Percentiles rank a stretch among this genome's conserved stretches.
Conservation (phyloP, 2,888 invertebrate genomes). For the Chironomus tentans region DNA sequence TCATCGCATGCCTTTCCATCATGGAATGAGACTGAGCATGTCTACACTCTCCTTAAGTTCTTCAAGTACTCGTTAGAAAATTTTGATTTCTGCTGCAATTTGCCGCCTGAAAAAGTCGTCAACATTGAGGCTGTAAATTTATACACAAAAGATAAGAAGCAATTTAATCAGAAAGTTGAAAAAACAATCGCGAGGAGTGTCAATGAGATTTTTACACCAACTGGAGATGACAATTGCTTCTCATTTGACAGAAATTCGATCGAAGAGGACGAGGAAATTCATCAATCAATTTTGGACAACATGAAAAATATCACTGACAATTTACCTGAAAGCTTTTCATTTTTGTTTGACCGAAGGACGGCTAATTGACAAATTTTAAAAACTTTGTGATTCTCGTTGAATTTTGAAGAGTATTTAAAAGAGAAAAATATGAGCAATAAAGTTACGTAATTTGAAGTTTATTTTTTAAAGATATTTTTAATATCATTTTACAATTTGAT, state of each 20-base stretch:
- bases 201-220: not conserved
- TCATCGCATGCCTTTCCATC: constrained; percentile 19
- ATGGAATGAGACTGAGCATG: constrained; percentile 15
- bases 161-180: constrained; percentile 34
- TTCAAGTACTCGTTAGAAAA: constrained; percentile 12
- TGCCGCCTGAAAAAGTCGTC: not conserved
- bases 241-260: not conserved
- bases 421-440: too few relatives aligned
- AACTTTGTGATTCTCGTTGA: too few relatives aligned
- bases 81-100: constrained; percentile 9
- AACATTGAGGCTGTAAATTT: constrained; percentile 28
- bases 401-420: too few relatives aligned
- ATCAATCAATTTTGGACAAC: constrained; percentile 7
- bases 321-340: constrained; percentile 8
- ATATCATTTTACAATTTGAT: too few relatives aligned
- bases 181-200: constrained; percentile 29
- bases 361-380: too few relatives aligned
- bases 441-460: too few relatives aligned
- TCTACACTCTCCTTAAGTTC: constrained; percentile 8
- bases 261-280: constrained; percentile 10
- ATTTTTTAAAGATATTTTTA: too few relatives aligned
- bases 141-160: constrained; percentile 33
- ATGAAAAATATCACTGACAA: constrained; percentile 1
- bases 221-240: not conserved
- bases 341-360: not conserved